phyloP scores from a whole-genome alignment of 2,888 invertebrate species.

The Caradrina clavipalpis region DNA sequence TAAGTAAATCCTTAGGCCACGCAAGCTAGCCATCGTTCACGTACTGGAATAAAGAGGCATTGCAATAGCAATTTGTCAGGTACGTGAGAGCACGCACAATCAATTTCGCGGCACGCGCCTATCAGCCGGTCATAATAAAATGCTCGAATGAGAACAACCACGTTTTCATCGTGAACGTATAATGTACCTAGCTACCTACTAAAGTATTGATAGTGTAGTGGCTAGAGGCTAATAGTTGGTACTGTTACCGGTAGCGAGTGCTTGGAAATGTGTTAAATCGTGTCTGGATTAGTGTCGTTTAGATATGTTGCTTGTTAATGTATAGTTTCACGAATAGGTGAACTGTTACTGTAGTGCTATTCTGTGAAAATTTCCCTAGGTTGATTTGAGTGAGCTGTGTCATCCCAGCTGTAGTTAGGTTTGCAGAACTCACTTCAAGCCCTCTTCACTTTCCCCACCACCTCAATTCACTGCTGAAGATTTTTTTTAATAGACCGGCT shows the following conservation, averaged over 20 bases:
- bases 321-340: conserved; percentile 4
- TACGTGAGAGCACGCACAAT: conserved; percentile 81
- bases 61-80: conserved; percentile 79
- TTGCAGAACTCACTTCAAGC: too few species aligned
- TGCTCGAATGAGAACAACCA: conserved; percentile 67
- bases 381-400: too few species aligned
- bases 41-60: conserved; percentile 69
- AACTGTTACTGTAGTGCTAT: not conserved
- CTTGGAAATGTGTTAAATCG: conserved; percentile 43
- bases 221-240: conserved; percentile 35
- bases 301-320: conserved; percentile 19
- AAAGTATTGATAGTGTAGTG: conserved; percentile 11
- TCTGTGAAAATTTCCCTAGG: not conserved
- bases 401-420: too few species aligned
- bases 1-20: conserved; percentile 63
- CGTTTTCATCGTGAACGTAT: conserved; percentile 53
- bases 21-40: conserved; percentile 66
- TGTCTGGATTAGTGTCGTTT: conserved; percentile 34
- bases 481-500: too few species aligned
- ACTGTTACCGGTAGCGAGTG: conserved; percentile 42
- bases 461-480: too few species aligned
- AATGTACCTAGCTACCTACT: not conserved
- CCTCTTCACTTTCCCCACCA: too few species aligned
- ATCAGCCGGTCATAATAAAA: conserved; percentile 76
- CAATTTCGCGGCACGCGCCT: conserved; percentile 82